A percentile compares a stretch with the other conserved stretches of the same genome.
Evolutionary conservation across 2,797 vertebrate species (phyloP).

Genomic region (Meriones psammophilus): DNA sequence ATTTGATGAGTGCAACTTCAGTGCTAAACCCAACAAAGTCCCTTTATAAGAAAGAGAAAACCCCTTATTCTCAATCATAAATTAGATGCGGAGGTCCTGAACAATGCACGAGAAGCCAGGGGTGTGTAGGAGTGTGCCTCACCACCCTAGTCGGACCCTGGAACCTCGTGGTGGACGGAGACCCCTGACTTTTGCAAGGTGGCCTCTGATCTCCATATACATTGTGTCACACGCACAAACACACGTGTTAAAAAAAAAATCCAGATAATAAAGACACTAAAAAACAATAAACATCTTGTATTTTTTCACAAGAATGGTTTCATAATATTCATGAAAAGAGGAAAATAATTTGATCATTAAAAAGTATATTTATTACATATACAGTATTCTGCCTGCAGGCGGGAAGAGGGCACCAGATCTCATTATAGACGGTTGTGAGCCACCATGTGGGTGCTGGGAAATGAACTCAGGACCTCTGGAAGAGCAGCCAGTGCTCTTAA

Average conservation of each 20-base stretch:
- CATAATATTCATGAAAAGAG: constrained; percentile 35
- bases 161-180: not conserved
- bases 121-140: no score
- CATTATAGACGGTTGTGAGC: no score
- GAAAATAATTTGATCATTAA: constrained; percentile 20
- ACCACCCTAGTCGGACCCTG: not conserved
- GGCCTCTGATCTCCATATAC: not conserved
- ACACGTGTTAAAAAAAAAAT: not conserved
- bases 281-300: not conserved
- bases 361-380: no score
- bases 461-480: no score
- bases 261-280: not conserved
- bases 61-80: constrained; percentile 32
- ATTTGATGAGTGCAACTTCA: constrained; percentile 24
- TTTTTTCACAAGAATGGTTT: constrained; percentile 45
- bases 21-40: not conserved
- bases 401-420: no score
- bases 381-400: no score
- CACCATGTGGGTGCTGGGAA: no score
- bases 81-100: constrained; percentile 7
- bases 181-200: not conserved
- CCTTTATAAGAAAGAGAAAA: not conserved
- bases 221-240: not conserved
- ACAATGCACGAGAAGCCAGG: not conserved
- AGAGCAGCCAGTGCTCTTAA: no score